phyloP scores from a whole-genome alignment of 2,888 invertebrate species.

The Deilephila porcellus region DNA sequence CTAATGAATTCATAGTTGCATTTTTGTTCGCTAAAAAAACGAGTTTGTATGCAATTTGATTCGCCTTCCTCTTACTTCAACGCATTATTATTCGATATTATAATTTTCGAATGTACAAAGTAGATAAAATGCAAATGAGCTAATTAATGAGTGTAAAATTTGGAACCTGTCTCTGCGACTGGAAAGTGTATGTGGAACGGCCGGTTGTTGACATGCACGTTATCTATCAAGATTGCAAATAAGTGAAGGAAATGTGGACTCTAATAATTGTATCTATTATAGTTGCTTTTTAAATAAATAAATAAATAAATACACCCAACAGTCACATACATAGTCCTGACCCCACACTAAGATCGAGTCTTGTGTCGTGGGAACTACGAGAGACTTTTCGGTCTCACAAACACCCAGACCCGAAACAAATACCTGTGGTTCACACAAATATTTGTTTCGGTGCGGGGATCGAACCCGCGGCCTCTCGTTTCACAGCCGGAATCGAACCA shows the following conservation, averaged over 20 bases:
- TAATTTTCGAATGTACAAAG: constrained; percentile 12
- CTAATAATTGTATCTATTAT: background rate
- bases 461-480: no score
- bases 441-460: no score
- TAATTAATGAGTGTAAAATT: constrained; percentile 17
- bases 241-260: background rate
- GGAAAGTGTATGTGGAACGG: background rate
- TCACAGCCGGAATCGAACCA: no score
- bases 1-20: background rate
- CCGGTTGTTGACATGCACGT: constrained; percentile 15
- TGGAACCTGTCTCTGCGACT: constrained; percentile 6
- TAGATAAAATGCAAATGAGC: constrained; percentile 19
- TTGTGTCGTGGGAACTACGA: no score
- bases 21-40: background rate
- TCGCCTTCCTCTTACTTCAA: constrained; percentile 8
- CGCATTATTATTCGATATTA: background rate
- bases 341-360: no score
- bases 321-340: no score
- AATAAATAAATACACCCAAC: no score
- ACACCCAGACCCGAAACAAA: no score
- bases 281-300: no score
- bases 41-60: background rate
- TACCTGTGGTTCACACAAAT: no score
- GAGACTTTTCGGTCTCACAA: no score
- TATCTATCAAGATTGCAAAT: constrained; percentile 21